Evolutionary conservation across 1,140 invertebrate genomes (phyloP), one percentile per base, ranked within the genome.

Genomic region (Brachionus calyciflorus): DNA sequence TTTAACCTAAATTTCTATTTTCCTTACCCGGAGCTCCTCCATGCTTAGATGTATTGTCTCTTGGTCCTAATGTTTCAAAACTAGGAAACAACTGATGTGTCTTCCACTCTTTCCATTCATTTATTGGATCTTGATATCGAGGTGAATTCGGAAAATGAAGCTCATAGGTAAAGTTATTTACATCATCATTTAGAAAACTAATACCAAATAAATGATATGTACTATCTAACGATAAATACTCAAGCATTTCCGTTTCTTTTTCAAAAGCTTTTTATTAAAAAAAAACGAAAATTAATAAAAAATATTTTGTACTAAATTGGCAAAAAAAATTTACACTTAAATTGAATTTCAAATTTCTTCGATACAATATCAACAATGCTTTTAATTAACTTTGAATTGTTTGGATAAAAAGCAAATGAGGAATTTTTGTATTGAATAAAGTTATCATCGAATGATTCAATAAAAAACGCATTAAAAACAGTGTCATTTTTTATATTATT

Each of bases 51-150:
- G 80, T 53, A 86, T 70, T 85, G 26, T 86, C 84, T 65, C 90
- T 82, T 9, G 90, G 90, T 4, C 90, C 90, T 21, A 89, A 86
- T 24, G 84, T 81, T 80, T 90, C 89, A 81, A 89, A 90, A 7
- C 89, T 76, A 6, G 90, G 90, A 83, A 88, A 91, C 30, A 89
- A 81, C 12, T 89, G 83, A 79, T 90, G 87, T 1, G 90, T 91
- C 65, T 85, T 83, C 90, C 90, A 91, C 69, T 87, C 87, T 10
- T 86, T 85, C 48, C 40, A 79, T 83, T 84, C 48, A 80, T 78
- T 65, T 78, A 80, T 68, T 65, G 84, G 82, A 6, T 82, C 46
- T 51, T 37, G 81, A 51, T 84, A 85, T 77, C 89, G 83, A 79
- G 89, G 86, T 48, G 88, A 87, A 6, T 87, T 88, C 69, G 89